These are phyloP conservation scores for Galleria mellonella DNA, from an alignment of 1,140 invertebrate genomes.

Conservation along the genomic window DNA sequence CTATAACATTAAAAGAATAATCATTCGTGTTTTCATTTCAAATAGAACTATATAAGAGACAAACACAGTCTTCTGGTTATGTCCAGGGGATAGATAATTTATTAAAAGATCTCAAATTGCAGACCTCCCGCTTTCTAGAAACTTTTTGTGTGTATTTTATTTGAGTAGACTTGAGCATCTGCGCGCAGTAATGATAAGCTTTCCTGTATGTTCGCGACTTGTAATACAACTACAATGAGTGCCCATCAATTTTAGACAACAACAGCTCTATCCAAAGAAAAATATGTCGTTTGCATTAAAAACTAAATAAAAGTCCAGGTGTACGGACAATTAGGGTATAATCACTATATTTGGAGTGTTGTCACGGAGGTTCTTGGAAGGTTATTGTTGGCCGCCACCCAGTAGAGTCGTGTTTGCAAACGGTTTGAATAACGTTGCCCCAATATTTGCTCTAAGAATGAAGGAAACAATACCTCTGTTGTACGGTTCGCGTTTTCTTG, in stretches of 20 bases:
- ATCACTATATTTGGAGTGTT: conserved; percentile 67
- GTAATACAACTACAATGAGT: conserved; percentile 40
- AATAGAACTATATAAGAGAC: too few relatives aligned
- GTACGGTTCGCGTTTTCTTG: conserved; percentile 58
- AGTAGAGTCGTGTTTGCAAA: conserved; percentile 63
- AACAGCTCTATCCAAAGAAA: conserved; percentile 31
- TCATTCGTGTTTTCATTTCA: too few relatives aligned
- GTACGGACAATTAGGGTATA: conserved; percentile 62
- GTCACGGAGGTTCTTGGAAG: conserved; percentile 59
- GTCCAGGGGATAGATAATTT: too few relatives aligned
- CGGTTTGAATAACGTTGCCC: conserved; percentile 45
- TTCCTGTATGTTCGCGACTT: conserved; percentile 28
- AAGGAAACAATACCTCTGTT: conserved; percentile 60
- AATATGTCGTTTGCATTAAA: conserved; percentile 51
- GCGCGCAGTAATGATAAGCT: neutral
- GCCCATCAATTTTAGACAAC: conserved; percentile 49
- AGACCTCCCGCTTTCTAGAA: too few relatives aligned
- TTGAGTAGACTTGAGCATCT: neutral
- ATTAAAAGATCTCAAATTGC: too few relatives aligned
- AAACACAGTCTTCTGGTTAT: too few relatives aligned
- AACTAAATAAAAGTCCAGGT: conserved; percentile 65
- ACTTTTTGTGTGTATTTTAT: too few relatives aligned
- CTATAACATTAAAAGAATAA: too few relatives aligned
- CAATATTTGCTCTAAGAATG: conserved; percentile 68
- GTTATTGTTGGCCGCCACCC: conserved; percentile 60